A percentile compares a stretch with the other conserved stretches of the same genome.
phyloP scores from a whole-genome alignment of 53 echinoderm and acorn worm species.

The Crossaster papposus region DNA sequence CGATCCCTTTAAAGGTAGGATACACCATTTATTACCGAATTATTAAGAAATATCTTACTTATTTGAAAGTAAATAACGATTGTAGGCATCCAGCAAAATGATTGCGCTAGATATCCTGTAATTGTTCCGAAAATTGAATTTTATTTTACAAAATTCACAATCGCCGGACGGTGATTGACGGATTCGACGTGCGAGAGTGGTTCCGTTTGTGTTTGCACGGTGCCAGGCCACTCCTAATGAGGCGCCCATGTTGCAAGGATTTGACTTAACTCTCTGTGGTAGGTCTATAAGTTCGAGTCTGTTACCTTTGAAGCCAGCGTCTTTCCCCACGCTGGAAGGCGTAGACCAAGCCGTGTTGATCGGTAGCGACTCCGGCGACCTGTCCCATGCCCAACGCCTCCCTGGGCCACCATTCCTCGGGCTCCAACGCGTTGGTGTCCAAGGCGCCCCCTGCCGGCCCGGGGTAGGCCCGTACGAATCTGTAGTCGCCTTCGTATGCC shows the following conservation, averaged over 20 bases:
- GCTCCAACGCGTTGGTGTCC: constrained; percentile 51
- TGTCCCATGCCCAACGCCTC: constrained; percentile 79
- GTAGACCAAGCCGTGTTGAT: constrained; percentile 71
- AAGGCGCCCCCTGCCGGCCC: neutral
- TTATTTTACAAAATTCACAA: no score
- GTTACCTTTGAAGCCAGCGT: constrained; percentile 76
- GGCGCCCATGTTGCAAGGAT: neutral
- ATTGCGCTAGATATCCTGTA: no score
- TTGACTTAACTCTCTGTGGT: neutral
- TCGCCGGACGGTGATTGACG: no score
- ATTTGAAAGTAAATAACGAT: no score
- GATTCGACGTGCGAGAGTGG: no score
- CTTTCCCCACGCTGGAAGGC: constrained; percentile 82
- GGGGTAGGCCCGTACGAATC: constrained; percentile 39
- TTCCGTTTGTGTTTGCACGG: no score
- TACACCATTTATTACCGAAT: no score
- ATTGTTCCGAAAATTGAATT: no score
- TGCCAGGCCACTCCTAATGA: neutral
- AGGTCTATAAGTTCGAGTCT: neutral
- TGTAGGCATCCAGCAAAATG: no score
- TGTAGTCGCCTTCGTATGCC: constrained; percentile 50
- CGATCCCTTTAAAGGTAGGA: no score
- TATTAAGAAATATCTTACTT: no score
- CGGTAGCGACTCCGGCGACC: constrained; percentile 82
- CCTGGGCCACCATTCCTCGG: constrained; percentile 81